Conservation (phyloP, 2,888 invertebrate genomes). For the Phortica magna region DNA sequence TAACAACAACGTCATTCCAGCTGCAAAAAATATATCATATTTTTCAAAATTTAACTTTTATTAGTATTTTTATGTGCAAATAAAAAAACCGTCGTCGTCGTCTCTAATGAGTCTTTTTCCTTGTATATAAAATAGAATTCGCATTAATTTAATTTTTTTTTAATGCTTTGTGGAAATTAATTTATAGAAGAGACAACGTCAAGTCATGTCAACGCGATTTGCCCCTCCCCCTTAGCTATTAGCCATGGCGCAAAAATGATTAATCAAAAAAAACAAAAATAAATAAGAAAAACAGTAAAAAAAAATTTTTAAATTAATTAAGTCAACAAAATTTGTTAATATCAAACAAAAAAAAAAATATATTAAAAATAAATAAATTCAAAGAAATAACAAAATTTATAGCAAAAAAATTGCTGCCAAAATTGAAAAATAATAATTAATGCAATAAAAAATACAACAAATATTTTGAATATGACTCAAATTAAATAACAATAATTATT, state of each 20-base stretch:
- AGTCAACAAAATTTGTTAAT: too few relatives aligned
- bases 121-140: not conserved
- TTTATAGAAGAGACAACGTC: not conserved
- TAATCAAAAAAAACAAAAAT: too few relatives aligned
- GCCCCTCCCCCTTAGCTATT: not conserved
- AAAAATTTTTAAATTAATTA: too few relatives aligned
- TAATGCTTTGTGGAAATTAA: not conserved
- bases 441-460: too few relatives aligned
- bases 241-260: not conserved
- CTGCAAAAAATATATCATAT: too few relatives aligned
- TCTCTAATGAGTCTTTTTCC: not conserved
- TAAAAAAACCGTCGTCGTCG: not conserved
- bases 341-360: too few relatives aligned
- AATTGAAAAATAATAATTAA: not conserved
- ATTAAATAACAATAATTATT: too few relatives aligned
- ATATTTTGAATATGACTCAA: too few relatives aligned
- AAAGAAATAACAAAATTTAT: too few relatives aligned
- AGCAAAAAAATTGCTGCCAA: too few relatives aligned
- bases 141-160: not conserved
- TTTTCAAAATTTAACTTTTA: not conserved
- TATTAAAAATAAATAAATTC: too few relatives aligned
- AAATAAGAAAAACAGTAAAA: too few relatives aligned
- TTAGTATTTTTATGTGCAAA: not conserved
- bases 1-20: not conserved
- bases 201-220: not conserved